Conservation (phyloP, 2,888 invertebrate genomes). For the Lagria hirta region DNA sequence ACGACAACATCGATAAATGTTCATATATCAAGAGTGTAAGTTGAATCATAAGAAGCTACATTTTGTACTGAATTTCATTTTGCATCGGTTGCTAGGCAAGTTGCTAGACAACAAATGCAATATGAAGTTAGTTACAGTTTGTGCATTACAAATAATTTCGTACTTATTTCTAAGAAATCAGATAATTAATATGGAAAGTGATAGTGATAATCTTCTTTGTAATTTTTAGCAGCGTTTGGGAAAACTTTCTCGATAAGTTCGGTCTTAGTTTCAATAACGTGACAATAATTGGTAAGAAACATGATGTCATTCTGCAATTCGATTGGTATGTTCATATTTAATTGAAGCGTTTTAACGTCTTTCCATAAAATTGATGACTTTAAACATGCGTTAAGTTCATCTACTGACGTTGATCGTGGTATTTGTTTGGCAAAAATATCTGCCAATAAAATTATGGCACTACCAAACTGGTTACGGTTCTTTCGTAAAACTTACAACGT, state of each 20-base stretch:
- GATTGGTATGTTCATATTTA: conserved; percentile 40
- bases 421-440: no score
- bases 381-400: conserved; percentile 45
- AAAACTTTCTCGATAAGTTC: conserved; percentile 41
- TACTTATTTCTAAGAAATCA: no score
- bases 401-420: conserved; percentile 40
- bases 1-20: no score
- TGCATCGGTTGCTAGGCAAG: no score
- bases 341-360: conserved; percentile 32
- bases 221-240: conserved; percentile 40
- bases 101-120: no score
- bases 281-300: conserved; percentile 39
- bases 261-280: conserved; percentile 33
- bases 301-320: conserved; percentile 38
- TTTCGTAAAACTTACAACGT: conserved; percentile 34
- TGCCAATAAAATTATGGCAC: conserved; percentile 39
- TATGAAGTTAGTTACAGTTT: no score
- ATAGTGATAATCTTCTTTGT: no score
- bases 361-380: conserved; percentile 40
- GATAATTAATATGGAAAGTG: no score
- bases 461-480: conserved; percentile 35
- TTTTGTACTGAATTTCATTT: no score
- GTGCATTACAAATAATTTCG: no score
- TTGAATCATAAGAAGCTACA: no score
- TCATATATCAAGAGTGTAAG: no score